Evolutionary conservation across 2,797 vertebrate species (phyloP), one percentile per base, ranked within the genome.

Genomic region (Ciconia nigra): DNA sequence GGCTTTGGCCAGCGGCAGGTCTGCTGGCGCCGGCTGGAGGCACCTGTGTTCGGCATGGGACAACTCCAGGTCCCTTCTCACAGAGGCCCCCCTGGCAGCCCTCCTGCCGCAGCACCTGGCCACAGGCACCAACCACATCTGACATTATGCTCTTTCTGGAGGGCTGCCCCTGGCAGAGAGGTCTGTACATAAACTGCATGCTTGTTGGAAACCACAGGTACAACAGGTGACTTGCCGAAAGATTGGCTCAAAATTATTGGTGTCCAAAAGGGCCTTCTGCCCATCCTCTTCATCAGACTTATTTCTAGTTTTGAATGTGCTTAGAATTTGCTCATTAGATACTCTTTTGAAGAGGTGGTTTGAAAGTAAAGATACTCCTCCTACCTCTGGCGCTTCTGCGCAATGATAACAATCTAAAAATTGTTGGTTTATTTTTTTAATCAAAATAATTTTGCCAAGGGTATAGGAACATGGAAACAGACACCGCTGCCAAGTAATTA

Each of bases 251-350:
- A 21, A 78, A 69, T 21, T 35, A 7, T 0, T 22, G 21, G 59
- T 22, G 31, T n/a, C 37, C 55, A 47, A 54, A 69, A 51, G 44
- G 16, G 41, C 26, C 16, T 65, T 35, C 22, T 57, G 49, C 15
- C 24, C 3, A 0, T 17, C 25, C 1, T 0, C 33, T 58, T 70
- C 2, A 0, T 37, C 78, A 54, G 51, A 18, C 28, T 39, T 65
- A 17, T 49, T 29, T 37, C 52, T 41, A 21, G 28, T 70, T 76
- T 15, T 33, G 42, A 51, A 61, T 15, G n/a, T 29, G 14, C 33
- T 70, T 65, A 49, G 59, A 29, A 11, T 73, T 35, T 37, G 58
- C 13, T 49, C 21, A 22, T 49, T 59, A 58, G 47, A 33, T 77
- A 12, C 26, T 52, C 4, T n/a, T 61, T 39, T 12, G 65, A 87